These are phyloP conservation scores for Nineta flava DNA, from an alignment of 2,888 invertebrate genomes.

Conservation along the genomic window DNA sequence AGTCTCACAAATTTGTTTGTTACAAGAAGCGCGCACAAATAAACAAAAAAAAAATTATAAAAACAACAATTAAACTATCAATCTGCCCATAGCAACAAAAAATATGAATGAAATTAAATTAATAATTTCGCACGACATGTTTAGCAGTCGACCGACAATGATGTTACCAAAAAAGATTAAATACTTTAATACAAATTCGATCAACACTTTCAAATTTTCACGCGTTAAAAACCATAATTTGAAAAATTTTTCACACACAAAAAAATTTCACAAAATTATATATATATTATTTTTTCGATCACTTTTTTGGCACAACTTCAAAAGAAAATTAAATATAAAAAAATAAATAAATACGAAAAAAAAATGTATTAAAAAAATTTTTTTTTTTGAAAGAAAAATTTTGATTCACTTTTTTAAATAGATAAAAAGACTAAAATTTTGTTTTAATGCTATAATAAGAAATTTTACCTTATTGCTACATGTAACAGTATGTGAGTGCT, in stretches of 20 bases:
- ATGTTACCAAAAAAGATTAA: too few species aligned
- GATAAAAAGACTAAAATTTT: too few species aligned
- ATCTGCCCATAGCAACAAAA: background rate
- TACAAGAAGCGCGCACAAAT: background rate
- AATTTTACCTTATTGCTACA: conserved; percentile 4
- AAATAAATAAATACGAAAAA: too few species aligned
- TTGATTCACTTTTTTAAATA: background rate
- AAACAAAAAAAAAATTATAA: background rate
- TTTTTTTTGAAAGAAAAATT: background rate
- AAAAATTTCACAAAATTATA: too few species aligned
- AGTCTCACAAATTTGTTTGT: background rate
- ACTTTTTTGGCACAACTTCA: background rate
- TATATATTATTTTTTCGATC: too few species aligned
- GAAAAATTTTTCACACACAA: too few species aligned
- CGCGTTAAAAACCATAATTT: too few species aligned
- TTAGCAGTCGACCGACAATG: background rate
- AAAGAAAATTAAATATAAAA: background rate
- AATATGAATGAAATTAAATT: too few species aligned
- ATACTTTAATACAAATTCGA: too few species aligned
- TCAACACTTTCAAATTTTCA: too few species aligned
- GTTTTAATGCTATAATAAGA: background rate
- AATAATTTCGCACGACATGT: background rate
- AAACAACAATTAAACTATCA: too few species aligned
- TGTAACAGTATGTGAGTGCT: conserved; percentile 2
- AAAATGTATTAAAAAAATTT: background rate